phyloP scores from a whole-genome alignment of 2,113 vertebrate genomes.

The Odontesthes bonariensis region DNA sequence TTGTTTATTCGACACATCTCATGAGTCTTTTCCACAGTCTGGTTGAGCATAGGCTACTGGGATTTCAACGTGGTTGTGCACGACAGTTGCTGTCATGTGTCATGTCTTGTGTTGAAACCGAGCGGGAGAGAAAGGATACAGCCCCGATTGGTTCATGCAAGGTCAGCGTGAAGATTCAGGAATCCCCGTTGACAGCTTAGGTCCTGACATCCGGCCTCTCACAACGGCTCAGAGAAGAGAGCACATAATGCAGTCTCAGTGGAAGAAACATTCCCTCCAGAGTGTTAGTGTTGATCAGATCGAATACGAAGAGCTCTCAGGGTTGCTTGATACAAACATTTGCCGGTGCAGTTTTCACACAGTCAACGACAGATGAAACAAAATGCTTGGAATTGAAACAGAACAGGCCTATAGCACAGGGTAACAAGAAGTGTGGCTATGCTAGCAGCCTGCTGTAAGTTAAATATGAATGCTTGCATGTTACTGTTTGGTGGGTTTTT shows the following conservation, averaged over 20 bases:
- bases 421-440: background rate
- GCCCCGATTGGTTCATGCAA: conserved; percentile 42
- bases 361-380: conserved; percentile 6
- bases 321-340: background rate
- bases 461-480: background rate
- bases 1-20: conserved; percentile 18
- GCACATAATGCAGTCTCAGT: conserved; percentile 5
- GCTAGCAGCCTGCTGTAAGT: background rate
- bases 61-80: conserved; percentile 16
- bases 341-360: background rate
- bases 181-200: conserved; percentile 50
- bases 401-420: background rate
- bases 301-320: background rate
- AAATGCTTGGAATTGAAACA: background rate
- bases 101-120: conserved; percentile 41
- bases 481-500: background rate
- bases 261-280: background rate
- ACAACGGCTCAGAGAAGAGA: conserved; percentile 26
- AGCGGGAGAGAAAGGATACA: conserved; percentile 38
- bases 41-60: conserved; percentile 5
- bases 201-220: conserved; percentile 32
- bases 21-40: conserved; percentile 1
- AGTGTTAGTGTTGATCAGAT: background rate
- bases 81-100: conserved; percentile 58
- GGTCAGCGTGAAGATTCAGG: conserved; percentile 46